These are phyloP conservation scores for Latheticus oryzae DNA, from an alignment of 2,888 invertebrate species.

Conservation along the genomic window DNA sequence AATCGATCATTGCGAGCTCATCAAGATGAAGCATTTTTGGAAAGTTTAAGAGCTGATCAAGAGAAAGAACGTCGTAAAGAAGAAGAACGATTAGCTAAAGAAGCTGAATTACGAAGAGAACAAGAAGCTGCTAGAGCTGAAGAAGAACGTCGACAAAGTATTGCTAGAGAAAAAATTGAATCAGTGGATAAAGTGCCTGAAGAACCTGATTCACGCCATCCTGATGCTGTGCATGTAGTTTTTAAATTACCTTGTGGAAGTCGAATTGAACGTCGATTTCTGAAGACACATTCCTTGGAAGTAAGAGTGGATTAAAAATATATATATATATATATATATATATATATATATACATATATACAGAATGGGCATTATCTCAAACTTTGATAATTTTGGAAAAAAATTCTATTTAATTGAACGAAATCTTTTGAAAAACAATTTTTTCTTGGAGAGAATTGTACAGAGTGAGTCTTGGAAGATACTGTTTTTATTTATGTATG, in stretches of 20 bases:
- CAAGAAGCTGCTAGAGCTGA: constrained; percentile 65
- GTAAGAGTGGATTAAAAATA: too few relatives aligned
- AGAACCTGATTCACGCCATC: constrained; percentile 80
- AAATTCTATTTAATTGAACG: too few relatives aligned
- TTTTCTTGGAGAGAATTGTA: too few relatives aligned
- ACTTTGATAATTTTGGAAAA: too few relatives aligned
- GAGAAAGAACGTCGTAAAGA: constrained; percentile 87
- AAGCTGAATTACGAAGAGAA: constrained; percentile 67
- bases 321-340: too few relatives aligned
- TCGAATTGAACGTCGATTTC: constrained; percentile 88
- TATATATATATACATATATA: too few relatives aligned
- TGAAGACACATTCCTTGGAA: constrained; percentile 82
- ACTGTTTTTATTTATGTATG: too few relatives aligned
- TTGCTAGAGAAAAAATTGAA: constrained; percentile 76
- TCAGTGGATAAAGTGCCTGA: constrained; percentile 74
- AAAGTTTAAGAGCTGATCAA: constrained; percentile 91
- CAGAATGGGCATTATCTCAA: too few relatives aligned
- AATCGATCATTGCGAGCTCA: constrained; percentile 88
- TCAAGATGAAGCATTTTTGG: constrained; percentile 94
- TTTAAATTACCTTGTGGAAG: constrained; percentile 93
- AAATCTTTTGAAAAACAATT: too few relatives aligned
- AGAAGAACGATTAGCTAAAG: constrained; percentile 69
- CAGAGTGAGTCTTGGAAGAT: too few relatives aligned
- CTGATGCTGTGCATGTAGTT: constrained; percentile 83
- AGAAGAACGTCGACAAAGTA: constrained; percentile 67